Conservation (phyloP, 2,797 vertebrate genomes). For the Cacajao melanocephalus region DNA sequence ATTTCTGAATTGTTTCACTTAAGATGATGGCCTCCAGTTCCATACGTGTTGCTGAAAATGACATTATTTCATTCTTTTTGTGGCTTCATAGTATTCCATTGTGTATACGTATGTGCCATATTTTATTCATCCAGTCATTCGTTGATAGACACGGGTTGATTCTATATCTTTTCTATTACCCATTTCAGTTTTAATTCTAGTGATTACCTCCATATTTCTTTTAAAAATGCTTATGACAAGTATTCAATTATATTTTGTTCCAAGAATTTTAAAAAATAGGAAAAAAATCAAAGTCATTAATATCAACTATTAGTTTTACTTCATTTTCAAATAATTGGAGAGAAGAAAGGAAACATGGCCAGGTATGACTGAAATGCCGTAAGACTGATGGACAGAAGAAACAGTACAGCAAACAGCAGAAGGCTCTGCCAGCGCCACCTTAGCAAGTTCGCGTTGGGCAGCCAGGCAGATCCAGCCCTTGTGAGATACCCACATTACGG, state of each 20-base stretch:
- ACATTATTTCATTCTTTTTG: too few relatives aligned
- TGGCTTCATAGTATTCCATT: too few relatives aligned
- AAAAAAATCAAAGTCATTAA: neutral
- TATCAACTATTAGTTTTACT: neutral
- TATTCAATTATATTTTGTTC: neutral
- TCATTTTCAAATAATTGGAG: neutral
- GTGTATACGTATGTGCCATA: too few relatives aligned
- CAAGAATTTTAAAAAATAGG: neutral
- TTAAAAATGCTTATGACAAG: neutral
- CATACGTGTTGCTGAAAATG: too few relatives aligned
- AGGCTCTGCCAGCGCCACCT: too few relatives aligned
- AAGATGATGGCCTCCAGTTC: too few relatives aligned
- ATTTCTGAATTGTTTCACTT: too few relatives aligned
- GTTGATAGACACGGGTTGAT: too few relatives aligned
- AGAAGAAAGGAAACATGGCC: neutral
- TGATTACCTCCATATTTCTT: neutral
- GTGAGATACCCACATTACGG: neutral
- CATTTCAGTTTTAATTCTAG: slow-evolving; percentile 23
- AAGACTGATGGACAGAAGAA: neutral
- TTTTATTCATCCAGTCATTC: too few relatives aligned
- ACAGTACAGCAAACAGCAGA: neutral
- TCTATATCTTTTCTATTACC: too few relatives aligned
- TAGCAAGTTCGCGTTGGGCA: neutral
- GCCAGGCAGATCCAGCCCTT: neutral
- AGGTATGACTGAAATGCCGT: neutral